Base-by-base conservation (phyloP, 2,888 invertebrate genomes). In the Phaonia tiefii region DNA sequence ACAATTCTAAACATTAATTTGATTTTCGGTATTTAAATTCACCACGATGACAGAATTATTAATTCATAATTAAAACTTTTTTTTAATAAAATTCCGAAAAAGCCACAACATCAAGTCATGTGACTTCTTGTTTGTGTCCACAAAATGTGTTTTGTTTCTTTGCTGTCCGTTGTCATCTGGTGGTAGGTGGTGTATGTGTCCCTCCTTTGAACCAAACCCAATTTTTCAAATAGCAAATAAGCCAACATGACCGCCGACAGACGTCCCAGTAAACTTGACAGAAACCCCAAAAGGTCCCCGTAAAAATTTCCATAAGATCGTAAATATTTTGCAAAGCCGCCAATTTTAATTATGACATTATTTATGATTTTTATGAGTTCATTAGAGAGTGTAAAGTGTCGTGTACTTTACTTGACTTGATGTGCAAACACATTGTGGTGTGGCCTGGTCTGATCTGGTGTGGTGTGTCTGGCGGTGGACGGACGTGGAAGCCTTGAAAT, bases 351-450 rank as follows among this genome's bases (percentile, higher is more conserved):
- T 78, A 81, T 75, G 81, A 78, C 81, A 81, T 81, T 78, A 81
- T 81, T 81, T 81, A 81, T 81, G 81, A 78, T 78, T 81, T 81
- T 81, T 81, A 81, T 81, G 78, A 72, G 72, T 78, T 78, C 81
- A 81, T 78, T 78, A 81, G 81, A 78, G 75, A 81, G 78, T 81
- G 81, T 81, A 81, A 81, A 78, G 78, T 81, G 78, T 81, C 78
- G 78, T 75, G 78, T 81, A 60, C 31, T 31, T 31, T 31, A 31
- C 31, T n/a, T n/a, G n/a, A n/a, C n/a, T n/a, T n/a, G n/a, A n/a
- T n/a, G n/a, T n/a, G n/a, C n/a, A n/a, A n/a, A n/a, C n/a, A n/a
- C n/a, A n/a, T n/a, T n/a, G n/a, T n/a, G n/a, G n/a, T n/a, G n/a
- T n/a, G 31, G 31, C 75, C 67, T 37, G 37, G 39, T 60, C 31